Evolutionary conservation across 2,797 vertebrate species (phyloP), one percentile per base, ranked within the genome.

Genomic region (Rhinatrema bivittatum): DNA sequence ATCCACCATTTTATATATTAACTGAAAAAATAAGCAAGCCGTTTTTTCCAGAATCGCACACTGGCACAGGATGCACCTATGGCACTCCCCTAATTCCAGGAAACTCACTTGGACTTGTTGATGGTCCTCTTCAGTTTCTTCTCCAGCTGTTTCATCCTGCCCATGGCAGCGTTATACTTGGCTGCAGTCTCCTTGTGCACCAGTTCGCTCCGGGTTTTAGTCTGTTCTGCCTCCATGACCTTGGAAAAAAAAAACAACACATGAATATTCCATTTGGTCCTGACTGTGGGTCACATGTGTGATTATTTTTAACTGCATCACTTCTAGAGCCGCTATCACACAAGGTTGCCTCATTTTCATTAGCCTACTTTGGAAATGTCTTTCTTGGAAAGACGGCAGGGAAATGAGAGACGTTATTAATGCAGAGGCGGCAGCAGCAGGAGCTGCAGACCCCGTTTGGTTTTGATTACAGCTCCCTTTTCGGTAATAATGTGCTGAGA

Each of bases 71-170:
- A n/a, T n/a, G n/a, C n/a, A n/a, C n/a, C n/a, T n/a, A n/a, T n/a
- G n/a, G n/a, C n/a, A n/a, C n/a, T n/a, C n/a, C n/a, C n/a, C n/a
- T n/a, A n/a, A n/a, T n/a, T n/a, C n/a, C n/a, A n/a, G n/a, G n/a
- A n/a, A n/a, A n/a, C 91, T 46, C 78, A 98, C 94, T 93, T 96
- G n/a, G 94, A 97, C 74, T 98, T 98, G 81, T 76, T 94, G 76
- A 98, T 97, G 67, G 88, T 88, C 56, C 93, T 81, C 75, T 93
- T 97, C 60, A 95, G 84, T 39, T 96, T 98, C 69, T 94, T 97
- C 79, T 98, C 94, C 74, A 94, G 85, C 57, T 97, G 94, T 20
- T 93, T 92, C 94, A 97, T 97, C 53, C 87, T 84, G 35, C 81
- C 53, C 62, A 86, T 94, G 7, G 93, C 90, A 0, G 88, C 85